These are phyloP conservation scores for Hedya salicella DNA, from an alignment of 2,888 invertebrate species.

Conservation along the genomic window DNA sequence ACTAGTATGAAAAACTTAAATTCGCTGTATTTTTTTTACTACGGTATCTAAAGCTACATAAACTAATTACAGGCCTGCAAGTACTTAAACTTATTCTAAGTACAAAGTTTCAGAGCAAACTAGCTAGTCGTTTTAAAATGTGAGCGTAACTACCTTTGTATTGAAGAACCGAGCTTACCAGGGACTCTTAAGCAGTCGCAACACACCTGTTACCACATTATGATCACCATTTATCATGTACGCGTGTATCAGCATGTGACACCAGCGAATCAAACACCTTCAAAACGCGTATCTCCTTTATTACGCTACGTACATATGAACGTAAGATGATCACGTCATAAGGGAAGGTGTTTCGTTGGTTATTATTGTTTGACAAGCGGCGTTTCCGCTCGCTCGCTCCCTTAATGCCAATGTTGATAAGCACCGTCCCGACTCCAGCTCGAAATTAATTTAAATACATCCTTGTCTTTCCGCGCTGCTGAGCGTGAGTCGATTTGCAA, in stretches of 20 bases:
- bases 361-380: constrained; percentile 38
- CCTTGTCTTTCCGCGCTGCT: constrained; percentile 74
- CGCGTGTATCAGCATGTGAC: not conserved
- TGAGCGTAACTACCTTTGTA: no score
- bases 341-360: constrained; percentile 38
- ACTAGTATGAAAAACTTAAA: no score
- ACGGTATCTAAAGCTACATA: no score
- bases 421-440: constrained; percentile 50
- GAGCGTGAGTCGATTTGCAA: constrained; percentile 76
- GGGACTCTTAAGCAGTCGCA: no score
- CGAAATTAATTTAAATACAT: constrained; percentile 80
- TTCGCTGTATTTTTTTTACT: no score
- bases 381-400: constrained; percentile 36
- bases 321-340: constrained; percentile 26
- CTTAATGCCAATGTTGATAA: constrained; percentile 50
- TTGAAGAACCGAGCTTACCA: no score
- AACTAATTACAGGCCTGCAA: no score
- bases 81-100: no score
- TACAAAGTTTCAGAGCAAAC: no score
- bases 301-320: not conserved
- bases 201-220: no score
- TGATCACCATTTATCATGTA: not conserved
- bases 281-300: not conserved
- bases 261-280: not conserved
- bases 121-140: no score